Evolutionary conservation across 1,140 invertebrate genomes (phyloP), one percentile per base, ranked within the genome.

Genomic region (Drosophila ambigua): DNA sequence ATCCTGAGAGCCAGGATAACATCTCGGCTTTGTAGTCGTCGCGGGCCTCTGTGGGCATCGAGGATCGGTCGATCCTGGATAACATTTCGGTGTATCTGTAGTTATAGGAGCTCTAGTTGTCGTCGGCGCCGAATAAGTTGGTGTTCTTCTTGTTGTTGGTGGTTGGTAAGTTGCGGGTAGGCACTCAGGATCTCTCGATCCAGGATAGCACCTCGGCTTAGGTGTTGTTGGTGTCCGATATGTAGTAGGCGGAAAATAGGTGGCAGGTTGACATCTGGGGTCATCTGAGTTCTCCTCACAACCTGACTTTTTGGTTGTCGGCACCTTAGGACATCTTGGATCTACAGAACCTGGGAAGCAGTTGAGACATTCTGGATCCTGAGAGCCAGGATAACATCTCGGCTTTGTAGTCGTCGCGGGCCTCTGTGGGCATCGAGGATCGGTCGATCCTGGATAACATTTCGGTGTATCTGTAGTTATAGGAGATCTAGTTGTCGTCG

Each of bases 61-160:
- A 7, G 67, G 52, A 31, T 75, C 67, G 0, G 26, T 60, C 0
- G 72, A 63, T 3, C 61, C 61, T n/a, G 69, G 69, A 59, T 51
- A 72, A 75, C 93, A 94, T 6, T 26, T 54, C 4, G 65, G 43
- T 5, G 0, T 4, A 4, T 35, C 31, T 35, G 49, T 79, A 11
- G 89, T 90, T 49, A 93, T 93, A 16, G 93, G 93, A 69, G 93
- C 93, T 77, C 93, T 93, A 2, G 20, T 55, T 0, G 59, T 67
- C 1, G 53, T 60, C 1, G 53, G 57, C 11, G 80, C 59, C 15
- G 80, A 54, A 6, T 20, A 20, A 20, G 20, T 20, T 20, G 20
- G 20, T 20, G 20, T 20, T 20, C 2, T 20, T 20, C 20, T 2
- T 4, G 72, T 71, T 0, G 66, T 65, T 51, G 0, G 9, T 9